phyloP scores from a whole-genome alignment of 2,888 invertebrate species.

The Diarsia brunnea region DNA sequence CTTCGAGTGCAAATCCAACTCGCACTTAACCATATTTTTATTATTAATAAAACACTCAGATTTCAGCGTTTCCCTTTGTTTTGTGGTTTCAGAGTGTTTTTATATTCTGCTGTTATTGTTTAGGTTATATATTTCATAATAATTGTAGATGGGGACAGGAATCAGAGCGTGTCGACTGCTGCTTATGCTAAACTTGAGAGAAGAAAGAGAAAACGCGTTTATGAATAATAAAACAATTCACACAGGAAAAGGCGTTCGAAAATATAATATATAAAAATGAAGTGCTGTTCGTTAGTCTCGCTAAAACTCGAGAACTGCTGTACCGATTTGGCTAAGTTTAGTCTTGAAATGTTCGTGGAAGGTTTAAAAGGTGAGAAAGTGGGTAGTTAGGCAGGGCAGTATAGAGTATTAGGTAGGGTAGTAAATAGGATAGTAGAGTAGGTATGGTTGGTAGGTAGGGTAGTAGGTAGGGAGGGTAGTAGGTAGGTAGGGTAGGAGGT shows the following conservation, averaged over 20 bases:
- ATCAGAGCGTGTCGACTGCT: constrained; percentile 11
- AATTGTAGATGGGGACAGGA: constrained; percentile 2
- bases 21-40: neutral
- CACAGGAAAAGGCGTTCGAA: neutral
- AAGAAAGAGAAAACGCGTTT: neutral
- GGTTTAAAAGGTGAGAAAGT: too few species aligned
- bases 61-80: constrained; percentile 29
- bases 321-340: too few species aligned
- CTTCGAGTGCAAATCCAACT: neutral
- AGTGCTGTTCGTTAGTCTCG: too few species aligned
- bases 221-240: neutral
- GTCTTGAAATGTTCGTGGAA: too few species aligned
- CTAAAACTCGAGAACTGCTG: too few species aligned
- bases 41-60: constrained; percentile 31
- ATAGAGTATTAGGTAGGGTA: too few species aligned
- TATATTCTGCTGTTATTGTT: constrained; percentile 1
- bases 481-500: too few species aligned
- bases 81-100: constrained; percentile 14
- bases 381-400: too few species aligned
- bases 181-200: constrained; percentile 1
- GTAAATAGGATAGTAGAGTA: too few species aligned
- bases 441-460: too few species aligned
- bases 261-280: too few species aligned
- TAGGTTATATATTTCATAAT: constrained; percentile 2
- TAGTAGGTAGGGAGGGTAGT: too few species aligned